phyloP scores from a whole-genome alignment of 2,797 vertebrate species.

The Arctocebus calabarensis region DNA sequence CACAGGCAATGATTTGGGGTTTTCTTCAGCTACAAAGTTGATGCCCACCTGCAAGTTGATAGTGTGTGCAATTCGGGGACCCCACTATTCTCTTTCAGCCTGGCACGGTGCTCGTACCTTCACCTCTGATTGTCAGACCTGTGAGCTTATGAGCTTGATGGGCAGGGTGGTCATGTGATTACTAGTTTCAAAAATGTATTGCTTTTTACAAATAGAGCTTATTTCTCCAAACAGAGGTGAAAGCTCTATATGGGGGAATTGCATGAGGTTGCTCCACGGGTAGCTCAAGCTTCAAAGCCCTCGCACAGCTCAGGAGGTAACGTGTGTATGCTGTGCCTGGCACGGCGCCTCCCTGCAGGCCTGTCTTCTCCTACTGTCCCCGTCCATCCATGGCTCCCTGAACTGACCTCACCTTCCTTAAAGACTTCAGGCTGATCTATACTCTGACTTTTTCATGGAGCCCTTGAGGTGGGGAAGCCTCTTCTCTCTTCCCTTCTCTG shows the following conservation, averaged over 20 bases:
- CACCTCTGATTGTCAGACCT: neutral
- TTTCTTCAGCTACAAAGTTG: neutral
- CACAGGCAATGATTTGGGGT: neutral
- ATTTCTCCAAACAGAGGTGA: neutral
- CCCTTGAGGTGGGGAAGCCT: neutral
- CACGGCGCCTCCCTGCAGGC: accelerated
- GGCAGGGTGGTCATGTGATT: neutral
- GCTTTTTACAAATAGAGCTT: neutral
- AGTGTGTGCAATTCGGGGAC: too few species aligned
- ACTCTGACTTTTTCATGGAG: accelerated
- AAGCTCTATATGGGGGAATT: neutral
- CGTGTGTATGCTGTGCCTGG: accelerated
- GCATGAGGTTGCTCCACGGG: neutral
- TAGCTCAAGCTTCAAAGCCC: neutral
- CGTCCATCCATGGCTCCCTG: neutral
- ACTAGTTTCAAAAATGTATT: neutral
- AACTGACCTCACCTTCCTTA: neutral
- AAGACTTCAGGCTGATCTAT: neutral
- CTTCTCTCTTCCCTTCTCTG: neutral
- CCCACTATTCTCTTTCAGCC: accelerated
- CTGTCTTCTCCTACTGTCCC: neutral
- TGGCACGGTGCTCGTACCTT: neutral
- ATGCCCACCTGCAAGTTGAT: neutral
- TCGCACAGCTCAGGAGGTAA: too few species aligned
- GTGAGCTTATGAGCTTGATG: neutral